phyloP scores from a whole-genome alignment of 2,797 vertebrate species.

The Clarias fuscus region DNA sequence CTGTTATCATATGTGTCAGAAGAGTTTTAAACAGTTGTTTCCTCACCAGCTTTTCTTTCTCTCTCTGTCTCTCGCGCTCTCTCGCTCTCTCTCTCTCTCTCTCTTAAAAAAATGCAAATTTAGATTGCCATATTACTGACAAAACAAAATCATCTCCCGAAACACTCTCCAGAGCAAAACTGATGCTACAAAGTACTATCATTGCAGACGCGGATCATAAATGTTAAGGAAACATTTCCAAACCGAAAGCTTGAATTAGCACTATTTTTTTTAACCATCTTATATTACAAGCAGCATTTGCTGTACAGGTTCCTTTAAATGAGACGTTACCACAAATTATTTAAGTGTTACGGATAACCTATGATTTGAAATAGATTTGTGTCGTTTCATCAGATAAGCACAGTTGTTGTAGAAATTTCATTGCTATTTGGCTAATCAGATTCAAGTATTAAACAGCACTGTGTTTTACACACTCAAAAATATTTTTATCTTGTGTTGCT shows the following conservation, averaged over 20 bases:
- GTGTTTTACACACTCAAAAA: background rate
- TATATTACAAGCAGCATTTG: background rate
- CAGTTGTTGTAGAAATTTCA: background rate
- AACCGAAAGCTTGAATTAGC: background rate
- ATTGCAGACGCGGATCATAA: background rate
- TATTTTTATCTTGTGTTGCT: too few relatives aligned
- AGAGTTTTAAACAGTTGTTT: conserved; percentile 7
- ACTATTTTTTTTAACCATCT: too few relatives aligned
- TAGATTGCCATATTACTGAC: background rate
- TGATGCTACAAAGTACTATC: background rate
- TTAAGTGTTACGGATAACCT: background rate
- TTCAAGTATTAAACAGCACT: background rate
- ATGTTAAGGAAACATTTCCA: background rate
- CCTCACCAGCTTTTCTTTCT: conserved; percentile 5
- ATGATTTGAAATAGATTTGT: background rate
- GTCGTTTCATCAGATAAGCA: background rate
- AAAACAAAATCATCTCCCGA: background rate
- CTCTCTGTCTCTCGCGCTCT: background rate
- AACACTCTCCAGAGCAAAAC: background rate
- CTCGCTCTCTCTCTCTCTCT: background rate
- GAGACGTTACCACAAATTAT: background rate
- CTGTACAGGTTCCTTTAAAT: background rate
- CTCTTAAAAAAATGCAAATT: background rate
- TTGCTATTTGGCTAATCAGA: background rate
- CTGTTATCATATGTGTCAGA: background rate